A percentile compares a stretch with the other conserved stretches of the same genome.
Conservation (phyloP, 2,113 vertebrate genomes). For the Dipodomys ordii region DNA sequence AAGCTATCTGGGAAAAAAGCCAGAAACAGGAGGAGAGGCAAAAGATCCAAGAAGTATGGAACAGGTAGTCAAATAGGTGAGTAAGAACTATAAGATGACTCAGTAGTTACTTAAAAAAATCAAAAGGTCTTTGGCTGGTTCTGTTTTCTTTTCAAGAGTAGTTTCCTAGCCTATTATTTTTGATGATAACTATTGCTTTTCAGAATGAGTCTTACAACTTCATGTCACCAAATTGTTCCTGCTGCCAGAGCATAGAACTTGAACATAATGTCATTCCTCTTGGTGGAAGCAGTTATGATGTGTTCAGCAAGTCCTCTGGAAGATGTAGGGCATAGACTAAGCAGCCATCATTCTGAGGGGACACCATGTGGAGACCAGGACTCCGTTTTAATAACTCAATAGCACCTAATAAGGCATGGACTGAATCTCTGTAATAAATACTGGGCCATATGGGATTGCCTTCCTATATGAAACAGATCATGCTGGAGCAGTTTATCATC, state of each 20-base stretch:
- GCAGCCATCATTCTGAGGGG: not conserved
- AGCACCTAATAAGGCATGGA: not conserved
- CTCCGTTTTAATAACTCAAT: not conserved
- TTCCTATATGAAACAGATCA: not conserved
- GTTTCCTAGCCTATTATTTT: not conserved
- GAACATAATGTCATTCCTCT: not conserved
- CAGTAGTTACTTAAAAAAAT: conserved; percentile 5
- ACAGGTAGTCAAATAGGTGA: not conserved
- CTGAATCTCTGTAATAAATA: not conserved
- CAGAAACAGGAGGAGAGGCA: not conserved
- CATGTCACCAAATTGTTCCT: not conserved
- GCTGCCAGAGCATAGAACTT: too few relatives aligned
- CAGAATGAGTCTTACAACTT: not conserved
- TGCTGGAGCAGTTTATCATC: not conserved
- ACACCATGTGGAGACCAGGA: not conserved
- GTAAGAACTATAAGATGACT: not conserved
- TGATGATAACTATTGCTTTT: not conserved
- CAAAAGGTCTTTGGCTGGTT: not conserved
- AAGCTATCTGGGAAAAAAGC: not conserved
- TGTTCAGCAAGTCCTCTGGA: not conserved
- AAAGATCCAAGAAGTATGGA: not conserved
- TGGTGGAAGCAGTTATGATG: not conserved
- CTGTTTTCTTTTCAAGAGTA: not conserved
- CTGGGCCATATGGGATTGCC: not conserved
- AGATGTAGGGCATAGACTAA: not conserved